phyloP scores from a whole-genome alignment of 2,888 invertebrate species.

The Ommatoiulus sabulosus region DNA sequence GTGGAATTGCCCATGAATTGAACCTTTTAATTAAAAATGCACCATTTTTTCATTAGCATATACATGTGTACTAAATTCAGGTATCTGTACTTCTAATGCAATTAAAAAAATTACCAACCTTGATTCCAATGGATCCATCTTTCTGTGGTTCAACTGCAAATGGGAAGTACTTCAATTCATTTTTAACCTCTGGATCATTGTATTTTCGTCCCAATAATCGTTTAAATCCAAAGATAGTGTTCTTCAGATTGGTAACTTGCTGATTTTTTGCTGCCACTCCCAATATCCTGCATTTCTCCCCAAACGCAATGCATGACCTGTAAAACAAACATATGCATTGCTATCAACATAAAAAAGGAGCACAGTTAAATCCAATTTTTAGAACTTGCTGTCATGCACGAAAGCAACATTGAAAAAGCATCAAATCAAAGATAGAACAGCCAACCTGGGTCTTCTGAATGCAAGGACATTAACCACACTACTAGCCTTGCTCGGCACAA shows the following conservation, averaged over 20 bases:
- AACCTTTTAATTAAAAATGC: neutral
- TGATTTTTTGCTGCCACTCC: slow-evolving; percentile 98
- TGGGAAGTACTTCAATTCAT: slow-evolving; percentile 83
- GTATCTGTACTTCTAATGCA: neutral
- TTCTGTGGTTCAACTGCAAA: slow-evolving; percentile 81
- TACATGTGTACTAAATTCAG: neutral
- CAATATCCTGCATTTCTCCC: slow-evolving; percentile 89
- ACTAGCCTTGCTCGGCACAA: too few species aligned
- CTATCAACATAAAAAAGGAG: too few species aligned
- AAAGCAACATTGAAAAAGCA: too few species aligned
- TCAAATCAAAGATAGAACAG: too few species aligned
- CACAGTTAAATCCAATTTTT: too few species aligned
- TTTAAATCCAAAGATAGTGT: slow-evolving; percentile 95
- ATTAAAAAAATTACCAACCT: slow-evolving; percentile 72
- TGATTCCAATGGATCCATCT: slow-evolving; percentile 86
- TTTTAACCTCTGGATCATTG: slow-evolving; percentile 87
- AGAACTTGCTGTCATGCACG: too few species aligned
- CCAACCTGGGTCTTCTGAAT: too few species aligned
- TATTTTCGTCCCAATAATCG: slow-evolving; percentile 90
- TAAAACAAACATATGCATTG: too few species aligned
- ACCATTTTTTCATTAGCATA: neutral
- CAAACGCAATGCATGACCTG: slow-evolving; percentile 97
- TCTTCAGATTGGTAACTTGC: slow-evolving; percentile 96
- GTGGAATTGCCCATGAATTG: slow-evolving; percentile 1
- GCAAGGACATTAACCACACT: too few species aligned